A percentile compares a stretch with the other conserved stretches of the same genome.
These are phyloP conservation scores for Trichonephila clavipes DNA, from an alignment of 1,140 invertebrate genomes.

Conservation along the genomic window DNA sequence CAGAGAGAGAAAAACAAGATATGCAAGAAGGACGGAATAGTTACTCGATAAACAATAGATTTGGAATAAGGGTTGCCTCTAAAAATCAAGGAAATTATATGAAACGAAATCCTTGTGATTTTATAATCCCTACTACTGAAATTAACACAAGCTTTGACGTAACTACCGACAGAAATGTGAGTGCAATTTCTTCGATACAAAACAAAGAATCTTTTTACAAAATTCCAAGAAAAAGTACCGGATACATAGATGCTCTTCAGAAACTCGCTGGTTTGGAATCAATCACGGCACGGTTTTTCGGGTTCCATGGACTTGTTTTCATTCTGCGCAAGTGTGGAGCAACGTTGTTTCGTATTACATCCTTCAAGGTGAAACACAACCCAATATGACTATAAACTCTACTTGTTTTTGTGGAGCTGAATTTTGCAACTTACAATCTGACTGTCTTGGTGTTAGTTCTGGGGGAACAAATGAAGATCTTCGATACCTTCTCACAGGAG, in stretches of 20 bases:
- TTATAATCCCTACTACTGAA: not conserved
- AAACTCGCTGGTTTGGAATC: slow-evolving; percentile 33
- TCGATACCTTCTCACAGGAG: slow-evolving; percentile 63
- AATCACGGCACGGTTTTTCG: not conserved
- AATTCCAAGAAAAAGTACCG: not conserved
- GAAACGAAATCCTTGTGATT: not conserved
- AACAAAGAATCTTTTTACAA: not conserved
- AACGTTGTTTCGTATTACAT: slow-evolving; percentile 1
- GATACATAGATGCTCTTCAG: not conserved
- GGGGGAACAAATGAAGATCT: slow-evolving; percentile 80
- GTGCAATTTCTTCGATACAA: too few species aligned
- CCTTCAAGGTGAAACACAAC: not conserved
- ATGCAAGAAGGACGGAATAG: not conserved
- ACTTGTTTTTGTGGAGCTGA: slow-evolving; percentile 1
- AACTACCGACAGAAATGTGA: not conserved
- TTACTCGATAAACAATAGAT: not conserved
- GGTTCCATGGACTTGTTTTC: not conserved
- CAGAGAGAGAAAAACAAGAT: not conserved
- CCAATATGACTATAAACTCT: not conserved
- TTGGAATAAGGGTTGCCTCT: not conserved
- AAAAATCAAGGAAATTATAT: not conserved
- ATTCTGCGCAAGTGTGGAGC: not conserved
- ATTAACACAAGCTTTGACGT: not conserved
- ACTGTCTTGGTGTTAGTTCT: not conserved
- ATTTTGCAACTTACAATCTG: not conserved